phyloP scores from a whole-genome alignment of 2,888 invertebrate genomes.

The Drosophila atroscutellata region DNA sequence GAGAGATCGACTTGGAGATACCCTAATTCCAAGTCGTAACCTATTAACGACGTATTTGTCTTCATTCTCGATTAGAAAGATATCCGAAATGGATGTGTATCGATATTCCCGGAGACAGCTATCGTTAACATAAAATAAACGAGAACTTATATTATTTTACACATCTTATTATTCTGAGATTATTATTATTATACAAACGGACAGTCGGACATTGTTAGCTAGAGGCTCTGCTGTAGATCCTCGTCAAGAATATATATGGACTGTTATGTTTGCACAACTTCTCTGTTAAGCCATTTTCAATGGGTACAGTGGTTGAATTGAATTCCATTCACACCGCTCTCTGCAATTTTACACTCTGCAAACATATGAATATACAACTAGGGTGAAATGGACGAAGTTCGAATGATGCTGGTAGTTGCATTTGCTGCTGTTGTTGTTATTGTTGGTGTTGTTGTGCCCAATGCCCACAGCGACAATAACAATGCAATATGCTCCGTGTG shows the following conservation, averaged over 20 bases:
- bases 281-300: not conserved
- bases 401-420: conserved; percentile 2
- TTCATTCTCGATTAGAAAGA: not conserved
- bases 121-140: not conserved
- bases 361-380: not conserved
- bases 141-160: not conserved
- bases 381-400: conserved; percentile 20
- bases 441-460: conserved; percentile 17
- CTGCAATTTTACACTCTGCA: not conserved
- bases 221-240: not conserved
- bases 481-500: conserved; percentile 38
- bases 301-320: conserved; percentile 8
- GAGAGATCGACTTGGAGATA: not conserved
- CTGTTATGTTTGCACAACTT: not conserved
- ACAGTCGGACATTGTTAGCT: not conserved
- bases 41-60: not conserved
- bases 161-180: not conserved
- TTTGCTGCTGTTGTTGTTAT: not conserved
- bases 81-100: not conserved
- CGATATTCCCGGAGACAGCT: not conserved
- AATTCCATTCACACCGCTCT: conserved; percentile 15
- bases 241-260: not conserved
- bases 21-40: not conserved
- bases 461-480: conserved; percentile 44
- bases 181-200: not conserved